A percentile compares a stretch with the other conserved stretches of the same genome.
These are phyloP conservation scores for Heliconius hewitsoni DNA, from an alignment of 1,140 invertebrate species.

Conservation along the genomic window DNA sequence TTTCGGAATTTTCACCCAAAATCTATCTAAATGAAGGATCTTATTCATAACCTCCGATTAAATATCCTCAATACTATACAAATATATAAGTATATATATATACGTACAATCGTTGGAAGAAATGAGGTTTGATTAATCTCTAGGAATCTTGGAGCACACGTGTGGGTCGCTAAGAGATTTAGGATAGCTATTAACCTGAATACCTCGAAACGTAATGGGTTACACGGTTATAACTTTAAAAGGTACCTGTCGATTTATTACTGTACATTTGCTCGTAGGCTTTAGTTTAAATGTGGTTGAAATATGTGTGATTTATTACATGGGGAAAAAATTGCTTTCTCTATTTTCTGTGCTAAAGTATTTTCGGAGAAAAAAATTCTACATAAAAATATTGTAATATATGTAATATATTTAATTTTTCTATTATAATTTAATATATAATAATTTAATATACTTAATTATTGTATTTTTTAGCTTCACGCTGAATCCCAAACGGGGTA, in stretches of 20 bases:
- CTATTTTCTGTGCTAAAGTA: too few species aligned
- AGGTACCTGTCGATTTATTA: conserved; percentile 14
- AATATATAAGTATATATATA: not conserved
- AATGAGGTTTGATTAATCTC: conserved; percentile 12
- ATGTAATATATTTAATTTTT: too few species aligned
- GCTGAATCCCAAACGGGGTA: too few species aligned
- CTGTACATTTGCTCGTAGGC: not conserved
- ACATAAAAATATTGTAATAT: too few species aligned
- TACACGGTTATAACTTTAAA: conserved; percentile 10
- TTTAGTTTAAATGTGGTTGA: conserved; percentile 8
- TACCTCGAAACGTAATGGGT: conserved; percentile 10
- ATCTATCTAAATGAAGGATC: not conserved
- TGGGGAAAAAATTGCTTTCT: too few species aligned
- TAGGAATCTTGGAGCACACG: conserved; percentile 10
- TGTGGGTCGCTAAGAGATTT: conserved; percentile 13
- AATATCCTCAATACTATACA: not conserved
- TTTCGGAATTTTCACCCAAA: not conserved
- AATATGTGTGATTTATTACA: not conserved
- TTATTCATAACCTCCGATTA: not conserved
- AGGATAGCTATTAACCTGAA: conserved; percentile 15
- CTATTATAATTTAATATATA: too few species aligned
- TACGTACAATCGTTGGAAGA: not conserved
- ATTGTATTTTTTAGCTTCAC: too few species aligned
- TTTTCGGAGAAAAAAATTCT: too few species aligned
- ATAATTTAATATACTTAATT: too few species aligned